Conservation (phyloP, 2,888 invertebrate species). For the Drosophila rubida region DNA sequence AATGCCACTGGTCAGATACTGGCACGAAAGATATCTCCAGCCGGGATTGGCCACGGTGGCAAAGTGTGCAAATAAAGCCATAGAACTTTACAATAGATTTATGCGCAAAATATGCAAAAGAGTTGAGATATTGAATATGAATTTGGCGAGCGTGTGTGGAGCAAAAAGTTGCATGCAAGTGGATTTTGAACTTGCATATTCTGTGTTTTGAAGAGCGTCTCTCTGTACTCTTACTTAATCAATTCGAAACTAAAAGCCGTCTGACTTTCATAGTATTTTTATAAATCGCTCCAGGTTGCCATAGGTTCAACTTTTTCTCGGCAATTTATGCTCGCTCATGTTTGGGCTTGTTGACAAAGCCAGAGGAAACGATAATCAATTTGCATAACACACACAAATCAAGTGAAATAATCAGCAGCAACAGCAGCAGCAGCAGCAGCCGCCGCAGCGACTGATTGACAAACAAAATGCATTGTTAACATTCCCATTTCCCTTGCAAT, state of each 20-base stretch:
- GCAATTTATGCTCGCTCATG: not conserved
- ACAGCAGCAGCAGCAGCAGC: conserved; percentile 5
- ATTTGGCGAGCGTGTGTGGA: not conserved
- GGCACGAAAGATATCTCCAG: conserved; percentile 1
- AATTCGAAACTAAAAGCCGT: too few relatives aligned
- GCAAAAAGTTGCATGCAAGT: not conserved
- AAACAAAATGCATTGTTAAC: conserved; percentile 74
- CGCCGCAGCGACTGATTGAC: conserved; percentile 59
- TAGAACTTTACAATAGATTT: conserved; percentile 38
- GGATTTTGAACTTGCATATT: not conserved
- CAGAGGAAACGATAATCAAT: conserved; percentile 65
- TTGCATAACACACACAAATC: conserved; percentile 71
- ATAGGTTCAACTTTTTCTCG: conserved; percentile 1
- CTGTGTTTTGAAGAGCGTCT: not conserved
- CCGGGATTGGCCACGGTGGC: conserved; percentile 24
- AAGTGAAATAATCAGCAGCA: conserved; percentile 44
- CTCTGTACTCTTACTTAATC: too few relatives aligned
- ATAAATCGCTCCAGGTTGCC: not conserved
- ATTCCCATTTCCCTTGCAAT: conserved; percentile 40
- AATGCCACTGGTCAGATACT: conserved; percentile 34
- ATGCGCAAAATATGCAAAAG: conserved; percentile 32
- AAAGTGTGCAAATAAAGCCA: conserved; percentile 47
- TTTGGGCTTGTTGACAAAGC: conserved; percentile 25
- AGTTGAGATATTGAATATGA: conserved; percentile 34
- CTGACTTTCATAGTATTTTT: not conserved